Evolutionary conservation across 2,797 vertebrate genomes (phyloP).

Genomic region (Semotilus atromaculatus): DNA sequence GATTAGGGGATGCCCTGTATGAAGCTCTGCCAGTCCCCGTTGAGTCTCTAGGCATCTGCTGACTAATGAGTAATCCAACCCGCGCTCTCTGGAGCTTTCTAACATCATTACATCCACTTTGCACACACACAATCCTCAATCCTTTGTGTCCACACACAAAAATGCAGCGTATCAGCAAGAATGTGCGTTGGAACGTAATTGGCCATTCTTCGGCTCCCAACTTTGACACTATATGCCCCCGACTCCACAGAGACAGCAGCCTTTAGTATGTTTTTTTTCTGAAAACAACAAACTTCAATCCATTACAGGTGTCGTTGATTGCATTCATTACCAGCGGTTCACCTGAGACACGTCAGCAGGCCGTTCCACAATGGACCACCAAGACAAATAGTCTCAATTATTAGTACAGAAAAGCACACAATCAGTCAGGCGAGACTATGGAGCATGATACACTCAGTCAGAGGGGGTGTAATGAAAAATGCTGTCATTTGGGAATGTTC

Average conservation of each 20-base stretch:
- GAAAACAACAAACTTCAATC: slow-evolving; percentile 47
- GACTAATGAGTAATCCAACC: slow-evolving; percentile 41
- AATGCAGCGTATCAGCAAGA: slow-evolving; percentile 29
- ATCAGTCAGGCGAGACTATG: slow-evolving; percentile 65
- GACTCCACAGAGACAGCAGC: slow-evolving; percentile 13
- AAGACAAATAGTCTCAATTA: slow-evolving; percentile 78
- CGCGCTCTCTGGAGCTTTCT: slow-evolving; percentile 35
- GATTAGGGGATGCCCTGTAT: slow-evolving; percentile 50
- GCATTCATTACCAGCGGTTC: slow-evolving; percentile 63
- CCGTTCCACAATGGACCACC: slow-evolving; percentile 59
- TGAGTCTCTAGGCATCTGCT: slow-evolving; percentile 27
- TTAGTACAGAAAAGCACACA: slow-evolving; percentile 62
- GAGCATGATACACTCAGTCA: slow-evolving; percentile 37
- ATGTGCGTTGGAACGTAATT: slow-evolving; percentile 5
- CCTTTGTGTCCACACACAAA: slow-evolving; percentile 32
- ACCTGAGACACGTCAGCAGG: slow-evolving; percentile 59
- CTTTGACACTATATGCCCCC: slow-evolving; percentile 18
- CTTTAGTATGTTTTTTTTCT: slow-evolving; percentile 30
- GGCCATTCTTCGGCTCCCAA: slow-evolving; percentile 26
- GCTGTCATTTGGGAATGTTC: slow-evolving; percentile 60
- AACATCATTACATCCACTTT: slow-evolving; percentile 53
- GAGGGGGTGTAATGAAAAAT: slow-evolving; percentile 64
- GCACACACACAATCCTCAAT: slow-evolving; percentile 21
- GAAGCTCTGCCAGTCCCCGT: slow-evolving; percentile 18
- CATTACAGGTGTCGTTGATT: slow-evolving; percentile 62